Percentiles rank a stretch among this genome's conserved stretches.
Evolutionary conservation across 2,888 invertebrate species (phyloP).

Genomic region (Caenorhabditis sp.): DNA sequence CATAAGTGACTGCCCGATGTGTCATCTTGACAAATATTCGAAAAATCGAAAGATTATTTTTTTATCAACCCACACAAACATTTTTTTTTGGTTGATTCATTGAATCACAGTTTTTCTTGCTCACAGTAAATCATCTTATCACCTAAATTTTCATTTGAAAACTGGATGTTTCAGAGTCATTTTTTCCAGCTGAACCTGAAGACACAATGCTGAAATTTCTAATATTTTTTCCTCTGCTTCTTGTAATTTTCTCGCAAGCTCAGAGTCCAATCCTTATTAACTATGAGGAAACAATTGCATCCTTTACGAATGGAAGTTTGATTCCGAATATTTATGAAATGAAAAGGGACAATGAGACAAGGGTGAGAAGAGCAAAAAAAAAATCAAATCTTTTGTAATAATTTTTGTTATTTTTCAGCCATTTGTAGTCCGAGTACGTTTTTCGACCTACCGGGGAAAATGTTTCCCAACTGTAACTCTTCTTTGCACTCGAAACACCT

Average conservation of each 20-base stretch:
- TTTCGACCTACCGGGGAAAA: not conserved
- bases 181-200: no score
- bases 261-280: not conserved
- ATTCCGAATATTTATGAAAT: not conserved
- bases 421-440: not conserved
- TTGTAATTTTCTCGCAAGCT: not conserved
- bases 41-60: no score
- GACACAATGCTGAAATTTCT: no score
- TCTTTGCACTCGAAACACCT: not conserved
- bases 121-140: no score
- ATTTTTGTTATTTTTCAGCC: not conserved
- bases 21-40: no score
- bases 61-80: no score
- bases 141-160: no score
- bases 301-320: not conserved
- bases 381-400: not conserved
- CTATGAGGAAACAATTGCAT: not conserved
- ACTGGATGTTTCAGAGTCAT: no score
- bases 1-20: no score
- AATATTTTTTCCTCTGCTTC: not conserved
- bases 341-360: not conserved
- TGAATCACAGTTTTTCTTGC: no score
- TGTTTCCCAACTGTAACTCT: not conserved
- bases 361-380: not conserved
- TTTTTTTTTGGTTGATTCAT: no score